phyloP scores from a whole-genome alignment of 1,140 invertebrate genomes.

The Sminthurinus signatus region DNA sequence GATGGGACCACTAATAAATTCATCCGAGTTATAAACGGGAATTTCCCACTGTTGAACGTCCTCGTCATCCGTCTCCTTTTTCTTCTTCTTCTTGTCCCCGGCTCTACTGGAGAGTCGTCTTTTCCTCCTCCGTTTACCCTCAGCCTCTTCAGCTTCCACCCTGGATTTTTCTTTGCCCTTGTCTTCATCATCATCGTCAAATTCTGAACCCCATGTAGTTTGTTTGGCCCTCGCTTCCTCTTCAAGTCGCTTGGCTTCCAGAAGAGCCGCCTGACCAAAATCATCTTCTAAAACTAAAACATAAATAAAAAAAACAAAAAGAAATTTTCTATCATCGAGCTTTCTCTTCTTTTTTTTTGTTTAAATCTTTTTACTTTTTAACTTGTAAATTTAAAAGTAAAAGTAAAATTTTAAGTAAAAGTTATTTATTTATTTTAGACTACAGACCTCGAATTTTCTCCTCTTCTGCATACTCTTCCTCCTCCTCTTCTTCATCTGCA shows the following conservation, averaged over 20 bases:
- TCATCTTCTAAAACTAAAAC: background rate
- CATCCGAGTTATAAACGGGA: background rate
- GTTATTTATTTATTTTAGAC: background rate
- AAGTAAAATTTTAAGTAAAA: too few relatives aligned
- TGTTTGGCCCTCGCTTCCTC: background rate
- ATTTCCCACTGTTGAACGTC: background rate
- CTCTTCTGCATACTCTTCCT: conserved; percentile 3
- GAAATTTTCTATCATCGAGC: background rate
- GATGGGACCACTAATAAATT: conserved; percentile 12
- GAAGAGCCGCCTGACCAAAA: conserved; percentile 5
- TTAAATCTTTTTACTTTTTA: too few relatives aligned
- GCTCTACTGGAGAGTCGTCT: background rate
- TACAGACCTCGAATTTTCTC: background rate
- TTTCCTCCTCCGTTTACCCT: background rate
- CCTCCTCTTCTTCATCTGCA: conserved; percentile 6
- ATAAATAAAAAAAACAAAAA: background rate
- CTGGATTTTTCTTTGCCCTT: background rate
- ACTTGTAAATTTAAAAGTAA: too few relatives aligned
- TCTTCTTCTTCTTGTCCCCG: background rate
- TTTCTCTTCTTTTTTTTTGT: too few relatives aligned
- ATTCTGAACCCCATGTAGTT: background rate
- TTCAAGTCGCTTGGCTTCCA: conserved; percentile 1
- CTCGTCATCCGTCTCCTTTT: background rate
- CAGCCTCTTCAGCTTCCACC: background rate
- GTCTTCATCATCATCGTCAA: conserved; percentile 8